A percentile compares a stretch with the other conserved stretches of the same genome.
Evolutionary conservation across 1,140 invertebrate genomes (phyloP).

Genomic region (Panulirus ornatus): DNA sequence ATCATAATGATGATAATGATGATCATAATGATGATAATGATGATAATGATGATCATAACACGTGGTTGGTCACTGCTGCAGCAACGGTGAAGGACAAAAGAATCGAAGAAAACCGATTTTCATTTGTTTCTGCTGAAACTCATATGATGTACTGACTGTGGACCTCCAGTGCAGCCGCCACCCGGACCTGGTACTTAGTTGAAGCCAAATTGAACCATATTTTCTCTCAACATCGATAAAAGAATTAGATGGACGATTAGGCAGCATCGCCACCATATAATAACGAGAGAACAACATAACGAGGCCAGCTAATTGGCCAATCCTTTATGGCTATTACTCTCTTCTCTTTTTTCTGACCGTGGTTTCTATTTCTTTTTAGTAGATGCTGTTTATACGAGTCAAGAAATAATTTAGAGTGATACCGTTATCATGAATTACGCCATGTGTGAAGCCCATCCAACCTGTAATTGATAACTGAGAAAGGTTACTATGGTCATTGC

Average conservation of each 20-base stretch:
- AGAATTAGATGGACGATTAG: neutral
- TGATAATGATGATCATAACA: too few species aligned
- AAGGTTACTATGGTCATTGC: too few species aligned
- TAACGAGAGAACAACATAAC: neutral
- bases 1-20: too few species aligned
- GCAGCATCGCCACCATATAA: constrained; percentile 1
- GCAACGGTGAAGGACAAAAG: too few species aligned
- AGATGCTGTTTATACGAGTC: neutral
- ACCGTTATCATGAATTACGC: neutral
- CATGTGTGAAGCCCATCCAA: neutral
- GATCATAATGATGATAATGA: too few species aligned
- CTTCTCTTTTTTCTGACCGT: neutral
- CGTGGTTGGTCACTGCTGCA: too few species aligned
- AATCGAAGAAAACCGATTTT: too few species aligned
- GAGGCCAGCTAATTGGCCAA: neutral
- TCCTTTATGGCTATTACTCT: neutral
- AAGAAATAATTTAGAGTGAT: neutral
- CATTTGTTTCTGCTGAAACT: too few species aligned
- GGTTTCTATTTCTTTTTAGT: neutral
- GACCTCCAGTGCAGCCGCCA: too few species aligned
- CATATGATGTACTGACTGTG: too few species aligned
- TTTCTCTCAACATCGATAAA: neutral
- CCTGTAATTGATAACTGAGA: neutral
- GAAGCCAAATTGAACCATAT: too few species aligned
- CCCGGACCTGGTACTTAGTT: too few species aligned